Evolutionary conservation across 1,140 invertebrate genomes (phyloP).

Genomic region (Drosophila carrolli): DNA sequence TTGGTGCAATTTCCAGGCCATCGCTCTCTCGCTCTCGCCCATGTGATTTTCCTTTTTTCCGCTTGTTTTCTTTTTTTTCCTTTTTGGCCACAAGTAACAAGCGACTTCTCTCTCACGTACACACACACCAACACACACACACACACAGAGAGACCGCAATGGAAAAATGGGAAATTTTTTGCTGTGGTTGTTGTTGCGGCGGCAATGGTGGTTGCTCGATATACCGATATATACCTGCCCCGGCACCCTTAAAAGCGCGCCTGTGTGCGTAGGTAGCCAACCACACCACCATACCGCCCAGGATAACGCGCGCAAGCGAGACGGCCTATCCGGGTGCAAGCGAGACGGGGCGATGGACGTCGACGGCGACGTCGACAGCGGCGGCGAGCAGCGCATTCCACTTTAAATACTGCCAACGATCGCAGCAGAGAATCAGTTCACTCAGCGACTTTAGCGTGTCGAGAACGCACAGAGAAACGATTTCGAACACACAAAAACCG

Average conservation of each 20-base stretch:
- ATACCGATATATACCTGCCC: constrained; percentile 43
- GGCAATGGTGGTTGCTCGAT: constrained; percentile 84
- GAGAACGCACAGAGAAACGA: constrained; percentile 61
- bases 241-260: constrained; percentile 33
- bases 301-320: constrained; percentile 26
- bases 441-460: constrained; percentile 84
- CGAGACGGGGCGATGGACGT: constrained; percentile 23
- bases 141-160: constrained; percentile 63
- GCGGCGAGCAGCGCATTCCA: constrained; percentile 69
- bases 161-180: constrained; percentile 85
- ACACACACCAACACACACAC: background rate
- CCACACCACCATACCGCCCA: constrained; percentile 62
- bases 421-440: constrained; percentile 84
- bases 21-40: constrained; percentile 35
- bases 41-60: constrained; percentile 50
- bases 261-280: constrained; percentile 65
- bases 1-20: constrained; percentile 42
- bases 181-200: constrained; percentile 84
- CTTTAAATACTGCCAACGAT: constrained; percentile 84
- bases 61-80: constrained; percentile 32
- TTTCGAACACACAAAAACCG: background rate
- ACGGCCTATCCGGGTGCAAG: background rate
- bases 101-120: constrained; percentile 30
- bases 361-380: constrained; percentile 37
- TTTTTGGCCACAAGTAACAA: constrained; percentile 70